These are phyloP conservation scores for Dipodomys spectabilis DNA, from an alignment of 2,113 vertebrate species.

Conservation along the genomic window DNA sequence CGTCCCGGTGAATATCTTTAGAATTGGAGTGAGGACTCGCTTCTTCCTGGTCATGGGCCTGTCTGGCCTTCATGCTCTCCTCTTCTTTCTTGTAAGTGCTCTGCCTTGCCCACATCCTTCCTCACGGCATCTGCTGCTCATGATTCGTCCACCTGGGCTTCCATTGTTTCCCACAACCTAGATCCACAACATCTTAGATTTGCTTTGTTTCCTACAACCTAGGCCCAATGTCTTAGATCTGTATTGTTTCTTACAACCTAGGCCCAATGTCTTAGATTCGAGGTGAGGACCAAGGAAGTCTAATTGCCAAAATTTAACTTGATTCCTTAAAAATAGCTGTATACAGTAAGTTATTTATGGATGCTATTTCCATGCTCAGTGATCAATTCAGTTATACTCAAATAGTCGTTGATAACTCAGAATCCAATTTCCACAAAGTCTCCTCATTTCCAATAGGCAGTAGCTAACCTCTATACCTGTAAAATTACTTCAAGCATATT, in stretches of 20 bases:
- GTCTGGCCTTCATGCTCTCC: too few species aligned
- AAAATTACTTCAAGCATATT: neutral
- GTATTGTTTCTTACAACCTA: neutral
- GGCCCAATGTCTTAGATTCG: neutral
- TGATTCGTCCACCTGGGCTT: neutral
- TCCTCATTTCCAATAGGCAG: neutral
- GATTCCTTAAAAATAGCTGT: neutral
- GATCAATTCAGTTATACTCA: neutral
- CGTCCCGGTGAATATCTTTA: neutral
- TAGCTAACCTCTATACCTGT: neutral
- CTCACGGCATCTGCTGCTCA: too few species aligned
- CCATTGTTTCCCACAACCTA: neutral
- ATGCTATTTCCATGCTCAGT: neutral
- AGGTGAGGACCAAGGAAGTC: neutral
- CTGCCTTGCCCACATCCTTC: too few species aligned
- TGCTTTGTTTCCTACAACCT: too few species aligned
- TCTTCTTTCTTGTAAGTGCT: too few species aligned
- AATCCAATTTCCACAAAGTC: neutral
- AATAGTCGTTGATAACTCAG: neutral
- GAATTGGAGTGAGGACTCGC: neutral
- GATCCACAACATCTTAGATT: too few species aligned
- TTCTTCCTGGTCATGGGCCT: too few species aligned
- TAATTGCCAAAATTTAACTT: neutral
- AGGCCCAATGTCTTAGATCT: too few species aligned
- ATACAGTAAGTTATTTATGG: neutral